phyloP scores from a whole-genome alignment of 53 echinoderm and acorn worm species.

The Actinopyga echinites region DNA sequence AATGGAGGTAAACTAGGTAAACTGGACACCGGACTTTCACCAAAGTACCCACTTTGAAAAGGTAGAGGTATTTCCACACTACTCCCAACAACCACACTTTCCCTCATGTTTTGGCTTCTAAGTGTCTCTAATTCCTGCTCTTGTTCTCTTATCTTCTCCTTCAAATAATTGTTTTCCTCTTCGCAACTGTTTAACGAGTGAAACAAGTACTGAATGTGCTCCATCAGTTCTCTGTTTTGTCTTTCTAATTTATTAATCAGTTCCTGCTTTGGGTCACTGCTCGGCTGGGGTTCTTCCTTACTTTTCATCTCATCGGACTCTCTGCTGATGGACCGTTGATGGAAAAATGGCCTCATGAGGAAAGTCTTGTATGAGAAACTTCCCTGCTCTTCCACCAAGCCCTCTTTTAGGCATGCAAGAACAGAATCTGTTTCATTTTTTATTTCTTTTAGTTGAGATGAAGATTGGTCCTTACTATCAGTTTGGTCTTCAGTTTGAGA shows the following conservation, averaged over 20 bases:
- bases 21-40: background rate
- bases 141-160: slow-evolving; percentile 43
- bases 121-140: slow-evolving; percentile 53
- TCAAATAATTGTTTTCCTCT: slow-evolving; percentile 64
- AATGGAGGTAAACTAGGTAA: slow-evolving; percentile 5
- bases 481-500: background rate
- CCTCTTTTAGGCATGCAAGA: slow-evolving; percentile 4
- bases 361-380: slow-evolving; percentile 10
- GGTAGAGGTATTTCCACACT: slow-evolving; percentile 1
- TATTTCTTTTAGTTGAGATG: background rate
- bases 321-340: slow-evolving; percentile 11
- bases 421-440: slow-evolving; percentile 18
- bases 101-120: background rate
- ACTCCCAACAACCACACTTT: slow-evolving; percentile 4
- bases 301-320: background rate
- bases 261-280: background rate
- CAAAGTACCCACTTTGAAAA: slow-evolving; percentile 12
- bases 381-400: background rate
- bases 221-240: slow-evolving; percentile 62
- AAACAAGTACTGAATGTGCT: slow-evolving; percentile 63
- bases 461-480: background rate
- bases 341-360: background rate
- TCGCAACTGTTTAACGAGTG: slow-evolving; percentile 70
- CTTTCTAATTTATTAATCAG: slow-evolving; percentile 39
- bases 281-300: background rate